Evolutionary conservation across 2,888 invertebrate genomes (phyloP).

Genomic region (Margaritifera margaritifera): DNA sequence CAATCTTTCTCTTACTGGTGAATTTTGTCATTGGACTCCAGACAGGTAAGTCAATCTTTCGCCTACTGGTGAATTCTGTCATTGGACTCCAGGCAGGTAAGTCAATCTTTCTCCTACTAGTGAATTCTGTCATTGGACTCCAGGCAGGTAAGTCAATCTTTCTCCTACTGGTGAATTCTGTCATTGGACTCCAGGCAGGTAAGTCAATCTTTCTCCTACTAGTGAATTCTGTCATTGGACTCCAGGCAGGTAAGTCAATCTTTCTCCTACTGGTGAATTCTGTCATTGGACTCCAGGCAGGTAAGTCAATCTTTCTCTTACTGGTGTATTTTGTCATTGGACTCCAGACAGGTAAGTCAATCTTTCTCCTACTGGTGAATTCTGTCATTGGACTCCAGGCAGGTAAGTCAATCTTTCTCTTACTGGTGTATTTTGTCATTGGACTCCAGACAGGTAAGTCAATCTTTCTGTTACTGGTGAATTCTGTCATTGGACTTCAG

Average conservation of each 20-base stretch:
- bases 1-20: no score
- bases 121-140: constrained; percentile 73
- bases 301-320: constrained; percentile 37
- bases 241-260: constrained; percentile 58
- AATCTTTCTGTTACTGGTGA: no score
- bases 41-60: constrained; percentile 53
- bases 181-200: constrained; percentile 72
- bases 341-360: constrained; percentile 62
- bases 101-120: constrained; percentile 4
- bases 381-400: constrained; percentile 72
- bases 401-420: constrained; percentile 47
- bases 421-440: constrained; percentile 70
- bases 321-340: constrained; percentile 71
- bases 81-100: constrained; percentile 70
- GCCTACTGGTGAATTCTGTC: constrained; percentile 57
- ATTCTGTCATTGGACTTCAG: constrained; percentile 72
- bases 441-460: constrained; percentile 64
- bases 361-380: no score
- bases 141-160: constrained; percentile 54
- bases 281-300: constrained; percentile 72
- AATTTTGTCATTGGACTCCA: constrained; percentile 73
- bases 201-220: constrained; percentile 11
- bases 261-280: no score
- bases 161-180: background rate
- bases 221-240: constrained; percentile 72